Evolutionary conservation across 1,140 invertebrate species (phyloP), one percentile per base, ranked within the genome.

Genomic region (Daktulosphaira vitifoliae): DNA sequence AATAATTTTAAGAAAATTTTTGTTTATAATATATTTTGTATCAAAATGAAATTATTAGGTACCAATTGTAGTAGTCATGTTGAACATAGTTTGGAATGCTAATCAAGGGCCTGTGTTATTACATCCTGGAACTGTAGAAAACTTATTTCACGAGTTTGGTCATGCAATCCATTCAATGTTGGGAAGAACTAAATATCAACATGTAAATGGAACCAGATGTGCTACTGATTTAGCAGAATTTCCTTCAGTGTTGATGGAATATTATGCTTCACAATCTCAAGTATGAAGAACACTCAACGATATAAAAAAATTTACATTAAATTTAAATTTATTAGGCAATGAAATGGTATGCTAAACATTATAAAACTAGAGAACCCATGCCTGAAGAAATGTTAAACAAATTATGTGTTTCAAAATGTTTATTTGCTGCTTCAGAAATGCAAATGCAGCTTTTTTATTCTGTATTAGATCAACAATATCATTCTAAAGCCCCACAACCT

Each of bases 161-260:
- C 97, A 99, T 79, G 97, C 96, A 6, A 87, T 99, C 80, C 97
- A 99, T 77, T 98, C 96, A 5, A 98, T 99, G 93, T 75, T 99
- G 54, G 96, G 89, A 7, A 81, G 92, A 69, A 96, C 96, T 0
- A 81, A 84, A 65, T 95, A 97, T 78, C 96, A 99, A 77, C 96
- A 99, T 77, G 90, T 98, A 16, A 92, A 93, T 23, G 96, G 95
- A 66, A 99, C 97, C 1, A 80, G 97, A 67, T 98, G 95, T 75
- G 86, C 88, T 38, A 97, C 96, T 6, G 96, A 99, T 79, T 90
- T 99, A 74, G 96, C 96, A 4, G 97, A 99, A 81, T 90, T 99
- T 29, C 96, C 96, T 23, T 97, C 93, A 50, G 87, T 98, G 66
- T 78, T 99, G 16, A 98, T 99, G 94, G 96, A 99, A 78, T 96